A percentile compares a stretch with the other conserved stretches of the same genome.
These are phyloP conservation scores for Drosophila tanythrix DNA, from an alignment of 2,888 invertebrate genomes.

Conservation along the genomic window DNA sequence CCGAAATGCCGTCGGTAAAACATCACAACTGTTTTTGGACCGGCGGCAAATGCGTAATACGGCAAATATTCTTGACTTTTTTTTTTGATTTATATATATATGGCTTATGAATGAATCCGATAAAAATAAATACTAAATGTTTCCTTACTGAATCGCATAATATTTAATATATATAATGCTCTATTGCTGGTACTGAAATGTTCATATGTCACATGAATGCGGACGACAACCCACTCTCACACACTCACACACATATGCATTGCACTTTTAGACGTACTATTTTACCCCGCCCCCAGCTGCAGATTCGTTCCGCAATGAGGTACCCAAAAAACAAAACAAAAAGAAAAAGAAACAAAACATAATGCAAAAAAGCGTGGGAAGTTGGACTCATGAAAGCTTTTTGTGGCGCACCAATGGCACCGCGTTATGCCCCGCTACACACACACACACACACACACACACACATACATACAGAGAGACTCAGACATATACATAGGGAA, in stretches of 20 bases:
- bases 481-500: slow-evolving; percentile 12
- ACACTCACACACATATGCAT: not conserved
- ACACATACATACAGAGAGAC: slow-evolving; percentile 6
- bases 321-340: slow-evolving; percentile 38
- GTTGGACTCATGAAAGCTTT: slow-evolving; percentile 84
- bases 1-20: slow-evolving; percentile 61
- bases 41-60: slow-evolving; percentile 58
- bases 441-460: slow-evolving; percentile 21
- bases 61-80: not conserved
- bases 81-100: not conserved
- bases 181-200: not conserved
- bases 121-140: too few species aligned
- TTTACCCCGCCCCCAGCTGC: slow-evolving; percentile 2
- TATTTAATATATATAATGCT: not conserved
- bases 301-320: slow-evolving; percentile 57
- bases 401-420: slow-evolving; percentile 86
- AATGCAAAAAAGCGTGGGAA: slow-evolving; percentile 60
- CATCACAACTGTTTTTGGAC: slow-evolving; percentile 37
- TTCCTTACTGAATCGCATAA: not conserved
- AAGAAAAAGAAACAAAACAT: slow-evolving; percentile 38
- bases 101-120: not conserved
- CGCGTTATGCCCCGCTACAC: slow-evolving; percentile 85
- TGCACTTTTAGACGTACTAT: slow-evolving; percentile 7
- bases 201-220: not conserved
- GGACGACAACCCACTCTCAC: not conserved